Base-by-base conservation (phyloP, 2,113 vertebrate species). In the Serilophus lunatus region DNA sequence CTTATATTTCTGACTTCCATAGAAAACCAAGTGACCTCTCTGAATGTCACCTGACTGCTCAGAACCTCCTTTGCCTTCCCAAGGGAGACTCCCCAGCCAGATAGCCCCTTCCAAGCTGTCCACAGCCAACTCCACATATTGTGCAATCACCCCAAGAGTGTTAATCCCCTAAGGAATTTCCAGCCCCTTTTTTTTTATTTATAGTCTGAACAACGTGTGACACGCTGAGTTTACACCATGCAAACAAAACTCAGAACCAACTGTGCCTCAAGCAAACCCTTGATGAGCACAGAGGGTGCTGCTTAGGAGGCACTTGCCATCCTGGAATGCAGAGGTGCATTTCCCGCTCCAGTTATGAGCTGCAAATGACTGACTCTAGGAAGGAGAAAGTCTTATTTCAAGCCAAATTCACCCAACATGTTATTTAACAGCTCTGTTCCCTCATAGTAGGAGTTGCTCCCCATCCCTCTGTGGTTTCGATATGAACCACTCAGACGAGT, bases 41-140 rank as follows among this genome's bases (percentile, higher is more conserved):
- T 5, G 18, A 63, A 54, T 2, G 13, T 12, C 22, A 79, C 0
- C 64, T 0, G 0, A 26, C 18, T 18, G 45, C 50, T 65, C 42
- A 2, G 36, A 35, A 36, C 28, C 31, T 53, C 22, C 1, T 68
- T 19, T 29, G 33, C 84, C 72, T 59, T 59, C 53, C 33, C 44
- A 25, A 18, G 15, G 60, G 47, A 71, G 35, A 31, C 20, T 57
- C 36, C 20, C 38, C 50, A 65, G 28, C 20, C 66, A 72, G 61
- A 42, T 63, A 23, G 24, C 2, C 42, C 65, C 60, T 63, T 81
- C 74, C 54, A 45, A 54, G 66, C 47, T 31, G 14, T 1, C 28
- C 56, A 19, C 49, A 15, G 23, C 50, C 2, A 3, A 26, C 35
- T 31, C 42, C n/a, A 24, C 13, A 4, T 28, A 24, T 1, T 35